phyloP scores from a whole-genome alignment of 37 sponge, comb jelly and placozoan genomes.

The Eunapius fragilis region DNA sequence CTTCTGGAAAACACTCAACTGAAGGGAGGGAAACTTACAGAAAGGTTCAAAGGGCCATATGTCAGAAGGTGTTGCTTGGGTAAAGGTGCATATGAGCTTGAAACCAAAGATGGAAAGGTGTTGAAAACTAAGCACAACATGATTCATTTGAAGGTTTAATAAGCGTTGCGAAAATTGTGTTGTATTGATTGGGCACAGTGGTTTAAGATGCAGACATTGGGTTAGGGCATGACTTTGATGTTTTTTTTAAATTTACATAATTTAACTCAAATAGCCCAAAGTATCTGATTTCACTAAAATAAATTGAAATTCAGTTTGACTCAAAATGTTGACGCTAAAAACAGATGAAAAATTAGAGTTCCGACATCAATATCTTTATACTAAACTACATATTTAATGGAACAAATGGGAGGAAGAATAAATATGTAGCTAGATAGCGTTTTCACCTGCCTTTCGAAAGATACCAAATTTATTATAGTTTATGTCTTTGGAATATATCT shows the following conservation, averaged over 20 bases:
- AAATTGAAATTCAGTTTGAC: neutral
- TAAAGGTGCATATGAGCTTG: constrained; percentile 17
- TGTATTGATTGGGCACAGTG: neutral
- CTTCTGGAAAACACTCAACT: constrained; percentile 19
- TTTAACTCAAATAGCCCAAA: neutral
- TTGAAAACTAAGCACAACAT: too few relatives aligned
- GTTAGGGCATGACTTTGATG: neutral
- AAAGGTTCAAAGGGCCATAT: constrained; percentile 22
- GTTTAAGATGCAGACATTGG: neutral
- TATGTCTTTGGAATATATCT: neutral
- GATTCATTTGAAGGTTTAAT: too few relatives aligned
- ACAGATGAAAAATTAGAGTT: neutral
- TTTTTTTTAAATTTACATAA: neutral
- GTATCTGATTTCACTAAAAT: neutral
- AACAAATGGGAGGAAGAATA: neutral
- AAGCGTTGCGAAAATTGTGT: too few relatives aligned
- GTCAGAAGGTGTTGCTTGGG: neutral
- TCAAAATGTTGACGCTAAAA: neutral
- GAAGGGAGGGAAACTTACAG: too few relatives aligned
- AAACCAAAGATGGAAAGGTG: constrained; percentile 12
- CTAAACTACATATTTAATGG: neutral
- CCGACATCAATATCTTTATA: neutral
- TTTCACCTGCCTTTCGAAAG: neutral
- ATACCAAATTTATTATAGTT: neutral
- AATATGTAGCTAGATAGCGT: neutral